A percentile compares a stretch with the other conserved stretches of the same genome.
These are phyloP conservation scores for Schizopygopsis malacanthus DNA, from an alignment of 2,797 vertebrate species.

Conservation along the genomic window DNA sequence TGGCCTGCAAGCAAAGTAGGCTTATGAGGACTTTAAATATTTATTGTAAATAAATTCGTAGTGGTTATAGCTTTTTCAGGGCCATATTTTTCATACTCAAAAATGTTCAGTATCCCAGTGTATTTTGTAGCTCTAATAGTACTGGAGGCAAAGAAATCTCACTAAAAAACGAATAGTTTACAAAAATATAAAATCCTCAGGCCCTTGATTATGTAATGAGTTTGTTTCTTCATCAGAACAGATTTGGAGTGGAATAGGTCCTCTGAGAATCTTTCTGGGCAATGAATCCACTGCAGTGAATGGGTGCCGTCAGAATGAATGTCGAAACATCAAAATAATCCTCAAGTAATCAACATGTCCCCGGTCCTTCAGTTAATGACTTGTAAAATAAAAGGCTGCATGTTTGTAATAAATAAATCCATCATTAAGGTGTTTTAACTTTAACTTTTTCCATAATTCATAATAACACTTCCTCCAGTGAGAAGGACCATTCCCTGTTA, in stretches of 20 bases:
- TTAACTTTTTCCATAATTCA: background rate
- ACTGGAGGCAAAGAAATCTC: background rate
- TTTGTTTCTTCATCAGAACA: background rate
- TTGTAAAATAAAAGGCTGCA: background rate
- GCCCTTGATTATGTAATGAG: background rate
- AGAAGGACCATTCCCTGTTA: background rate
- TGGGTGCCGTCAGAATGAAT: background rate
- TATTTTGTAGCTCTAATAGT: background rate
- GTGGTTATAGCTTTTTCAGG: background rate
- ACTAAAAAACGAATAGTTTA: background rate
- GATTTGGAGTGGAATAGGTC: background rate
- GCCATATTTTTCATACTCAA: background rate
- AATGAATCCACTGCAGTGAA: background rate
- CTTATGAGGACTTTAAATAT: background rate
- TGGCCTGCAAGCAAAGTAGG: background rate
- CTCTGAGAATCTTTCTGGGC: too few relatives aligned
- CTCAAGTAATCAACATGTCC: background rate
- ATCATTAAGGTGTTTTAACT: too few relatives aligned
- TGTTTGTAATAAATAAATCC: background rate
- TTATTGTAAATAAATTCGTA: background rate
- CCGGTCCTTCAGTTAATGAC: background rate
- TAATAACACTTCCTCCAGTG: background rate
- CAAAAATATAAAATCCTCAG: too few relatives aligned
- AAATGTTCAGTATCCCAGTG: background rate
- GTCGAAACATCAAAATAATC: background rate